Evolutionary conservation across 2,797 vertebrate species (phyloP), one percentile per base, ranked within the genome.

Genomic region (Cyclopterus lumpus): DNA sequence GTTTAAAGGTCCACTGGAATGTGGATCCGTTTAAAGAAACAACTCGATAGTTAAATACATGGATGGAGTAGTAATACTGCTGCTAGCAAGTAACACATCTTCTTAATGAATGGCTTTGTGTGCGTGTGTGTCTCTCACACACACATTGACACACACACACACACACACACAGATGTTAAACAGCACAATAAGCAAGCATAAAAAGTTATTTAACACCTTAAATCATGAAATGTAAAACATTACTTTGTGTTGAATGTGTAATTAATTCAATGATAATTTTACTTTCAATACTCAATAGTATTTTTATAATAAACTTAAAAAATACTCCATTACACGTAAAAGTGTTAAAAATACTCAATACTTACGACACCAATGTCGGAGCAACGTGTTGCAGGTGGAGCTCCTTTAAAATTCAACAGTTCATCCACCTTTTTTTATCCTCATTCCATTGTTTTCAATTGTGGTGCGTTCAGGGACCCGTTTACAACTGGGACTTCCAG

Each of bases 1-100:
- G 71, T 94, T 94, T 78, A 85, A 24, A 4, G 85, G 87, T 84
- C 91, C 87, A 77, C 79, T 70, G 94, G 94, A 92, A 94, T 91
- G 93, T 85, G 86, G 85, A 82, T 6, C 16, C 3, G n/a, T 85
- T 85, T 76, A 34, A 79, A 78, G 58, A 34, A 72, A 75, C 55
- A 9, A 9, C 54, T 68, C 40, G 14, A 48, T 40, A 40, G 11
- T 9, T 36, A 36, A 7, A 36, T 36, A 36, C 36, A 28, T 28
- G 28, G 28, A 28, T 28, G 2, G 6, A 14, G 38, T 40, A 14
- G 38, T 40, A 40, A 40, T 40, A 40, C 3, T 40, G 9, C 9
- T 40, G 40, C 11, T 3, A 38, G 11, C 11, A 40, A 40, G 12
- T 4, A 15, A 40, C 40, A 40, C 4, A 40, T 51, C 12, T 51